Evolutionary conservation across 2,888 invertebrate species (phyloP).

Genomic region (Tetragnatha montana): DNA sequence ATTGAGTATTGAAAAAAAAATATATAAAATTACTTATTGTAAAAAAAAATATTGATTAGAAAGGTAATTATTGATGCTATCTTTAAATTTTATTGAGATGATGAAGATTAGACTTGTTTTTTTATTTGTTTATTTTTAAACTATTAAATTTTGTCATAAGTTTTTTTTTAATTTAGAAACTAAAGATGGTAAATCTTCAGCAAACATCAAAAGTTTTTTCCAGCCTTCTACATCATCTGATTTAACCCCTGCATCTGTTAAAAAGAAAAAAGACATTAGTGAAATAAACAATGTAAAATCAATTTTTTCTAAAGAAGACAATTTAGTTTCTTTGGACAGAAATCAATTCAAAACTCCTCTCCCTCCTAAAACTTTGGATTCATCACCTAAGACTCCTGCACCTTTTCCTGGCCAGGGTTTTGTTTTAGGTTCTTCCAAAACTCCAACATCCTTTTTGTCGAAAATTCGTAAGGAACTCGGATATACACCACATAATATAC

Average conservation of each 20-base stretch:
- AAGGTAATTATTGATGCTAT: no score
- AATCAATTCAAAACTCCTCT: neutral
- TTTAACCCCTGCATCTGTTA: neutral
- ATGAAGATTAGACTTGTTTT: no score
- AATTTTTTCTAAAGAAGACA: slow-evolving; percentile 44
- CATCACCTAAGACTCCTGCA: neutral
- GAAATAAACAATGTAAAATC: slow-evolving; percentile 14
- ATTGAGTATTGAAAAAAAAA: no score
- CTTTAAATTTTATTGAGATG: no score
- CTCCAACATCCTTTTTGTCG: slow-evolving; percentile 20
- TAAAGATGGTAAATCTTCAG: neutral
- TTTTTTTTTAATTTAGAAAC: slow-evolving; percentile 2
- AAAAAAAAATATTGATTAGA: no score
- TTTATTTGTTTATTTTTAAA: neutral
- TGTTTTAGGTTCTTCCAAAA: slow-evolving; percentile 29
- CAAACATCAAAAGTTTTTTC: slow-evolving; percentile 31
- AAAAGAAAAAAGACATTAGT: slow-evolving; percentile 25
- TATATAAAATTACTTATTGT: no score
- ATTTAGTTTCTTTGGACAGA: slow-evolving; percentile 16
- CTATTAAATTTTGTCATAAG: neutral
- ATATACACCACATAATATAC: neutral
- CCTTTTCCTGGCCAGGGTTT: slow-evolving; percentile 51
- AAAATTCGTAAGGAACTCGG: slow-evolving; percentile 40
- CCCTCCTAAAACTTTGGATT: neutral
- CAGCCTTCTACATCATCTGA: neutral